Percentiles rank a stretch among this genome's conserved stretches.
Conservation (phyloP, 2,888 invertebrate species). For the Eledona agricola region DNA sequence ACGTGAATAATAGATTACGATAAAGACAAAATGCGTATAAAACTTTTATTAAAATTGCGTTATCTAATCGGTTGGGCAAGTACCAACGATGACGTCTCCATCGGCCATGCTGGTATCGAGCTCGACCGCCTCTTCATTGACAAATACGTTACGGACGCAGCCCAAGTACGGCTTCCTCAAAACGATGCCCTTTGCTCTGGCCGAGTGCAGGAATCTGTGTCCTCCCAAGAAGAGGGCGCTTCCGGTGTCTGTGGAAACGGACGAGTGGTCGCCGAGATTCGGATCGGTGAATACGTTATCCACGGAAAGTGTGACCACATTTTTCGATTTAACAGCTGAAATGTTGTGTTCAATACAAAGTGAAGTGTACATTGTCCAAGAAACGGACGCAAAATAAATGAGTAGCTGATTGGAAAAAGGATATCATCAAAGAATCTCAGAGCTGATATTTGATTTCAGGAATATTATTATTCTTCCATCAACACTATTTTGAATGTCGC, state of each 20-base stretch:
- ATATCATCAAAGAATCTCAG: too few species aligned
- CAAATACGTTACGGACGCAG: constrained; percentile 77
- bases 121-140: constrained; percentile 65
- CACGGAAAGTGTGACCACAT: constrained; percentile 86
- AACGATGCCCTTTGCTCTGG: constrained; percentile 70
- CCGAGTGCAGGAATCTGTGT: constrained; percentile 67
- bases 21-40: constrained; percentile 1
- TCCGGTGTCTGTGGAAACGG: constrained; percentile 79
- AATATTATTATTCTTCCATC: too few species aligned
- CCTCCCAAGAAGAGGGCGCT: constrained; percentile 93
- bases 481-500: too few species aligned
- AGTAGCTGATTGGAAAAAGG: too few species aligned
- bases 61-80: constrained; percentile 78
- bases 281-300: constrained; percentile 81
- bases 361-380: too few species aligned
- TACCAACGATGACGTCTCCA: constrained; percentile 79
- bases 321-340: constrained; percentile 87
- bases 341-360: too few species aligned
- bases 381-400: too few species aligned
- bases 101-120: constrained; percentile 69
- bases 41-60: constrained; percentile 7
- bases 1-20: background rate
- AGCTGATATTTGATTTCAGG: too few species aligned
- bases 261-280: constrained; percentile 69
- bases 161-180: constrained; percentile 80